These are phyloP conservation scores for Arremon brunneinucha DNA, from an alignment of 2,797 vertebrate species.

Conservation along the genomic window DNA sequence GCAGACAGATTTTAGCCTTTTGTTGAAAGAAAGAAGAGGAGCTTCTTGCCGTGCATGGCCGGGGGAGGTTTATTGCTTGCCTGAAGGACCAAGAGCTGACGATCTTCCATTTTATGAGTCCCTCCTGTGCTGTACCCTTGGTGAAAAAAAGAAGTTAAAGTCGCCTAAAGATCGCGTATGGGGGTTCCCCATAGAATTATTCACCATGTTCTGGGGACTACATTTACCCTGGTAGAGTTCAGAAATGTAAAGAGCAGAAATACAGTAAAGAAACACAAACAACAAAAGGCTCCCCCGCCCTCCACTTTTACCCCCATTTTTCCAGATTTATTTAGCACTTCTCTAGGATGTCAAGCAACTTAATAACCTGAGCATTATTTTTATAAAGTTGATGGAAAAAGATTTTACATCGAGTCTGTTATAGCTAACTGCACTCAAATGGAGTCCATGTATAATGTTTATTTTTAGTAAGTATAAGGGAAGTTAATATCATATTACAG, in stretches of 20 bases:
- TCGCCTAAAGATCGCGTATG: not conserved
- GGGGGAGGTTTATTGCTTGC: not conserved
- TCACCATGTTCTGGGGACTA: not conserved
- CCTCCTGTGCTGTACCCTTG: not conserved
- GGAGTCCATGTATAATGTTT: not conserved
- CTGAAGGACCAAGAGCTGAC: not conserved
- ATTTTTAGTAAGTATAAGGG: not conserved
- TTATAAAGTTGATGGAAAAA: not conserved
- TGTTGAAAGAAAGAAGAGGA: not conserved
- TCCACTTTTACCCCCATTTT: not conserved
- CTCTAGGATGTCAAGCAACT: not conserved
- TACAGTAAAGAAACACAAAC: not conserved
- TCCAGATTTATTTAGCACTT: not conserved
- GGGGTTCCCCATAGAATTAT: not conserved
- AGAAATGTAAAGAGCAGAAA: not conserved
- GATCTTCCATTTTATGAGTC: constrained; percentile 4
- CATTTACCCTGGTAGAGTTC: not conserved
- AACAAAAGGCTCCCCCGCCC: too few species aligned
- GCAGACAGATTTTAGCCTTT: constrained; percentile 15
- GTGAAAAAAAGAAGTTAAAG: not conserved
- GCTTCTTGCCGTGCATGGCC: not conserved
- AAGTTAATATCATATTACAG: not conserved
- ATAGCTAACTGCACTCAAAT: not conserved
- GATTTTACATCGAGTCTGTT: not conserved
- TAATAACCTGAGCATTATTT: not conserved